These are phyloP conservation scores for Vidua chalybeata DNA, from an alignment of 2,113 vertebrate genomes.

Conservation along the genomic window DNA sequence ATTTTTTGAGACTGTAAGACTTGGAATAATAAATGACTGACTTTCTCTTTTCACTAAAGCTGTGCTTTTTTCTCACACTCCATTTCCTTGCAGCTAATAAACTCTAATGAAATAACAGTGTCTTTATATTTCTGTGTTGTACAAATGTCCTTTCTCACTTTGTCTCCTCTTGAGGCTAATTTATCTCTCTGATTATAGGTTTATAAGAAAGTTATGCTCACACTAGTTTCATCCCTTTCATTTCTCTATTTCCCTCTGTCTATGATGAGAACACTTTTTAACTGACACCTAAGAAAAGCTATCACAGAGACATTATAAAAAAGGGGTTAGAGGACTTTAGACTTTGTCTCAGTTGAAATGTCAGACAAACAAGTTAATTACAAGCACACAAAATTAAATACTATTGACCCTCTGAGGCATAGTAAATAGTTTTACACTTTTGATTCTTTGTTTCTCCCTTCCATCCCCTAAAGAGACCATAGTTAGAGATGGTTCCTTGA, in stretches of 20 bases:
- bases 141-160: constrained; percentile 43
- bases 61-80: constrained; percentile 24
- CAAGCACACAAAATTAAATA: neutral
- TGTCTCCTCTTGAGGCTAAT: constrained; percentile 6
- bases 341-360: constrained; percentile 15
- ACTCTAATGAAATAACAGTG: constrained; percentile 23
- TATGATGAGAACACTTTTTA: neutral
- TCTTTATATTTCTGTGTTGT: neutral
- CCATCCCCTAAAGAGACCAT: neutral
- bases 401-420: neutral
- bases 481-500: neutral
- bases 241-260: neutral
- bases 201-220: neutral
- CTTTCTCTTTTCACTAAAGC: constrained; percentile 43
- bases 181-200: constrained; percentile 8
- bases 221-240: neutral
- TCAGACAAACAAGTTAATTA: neutral
- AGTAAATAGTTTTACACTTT: neutral
- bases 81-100: constrained; percentile 54
- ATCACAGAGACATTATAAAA: neutral
- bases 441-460: neutral
- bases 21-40: constrained; percentile 31
- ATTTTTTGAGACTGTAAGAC: neutral
- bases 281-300: neutral
- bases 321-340: neutral